Conservation (phyloP, 2,797 vertebrate species). For the Denticeps clupeoides region DNA sequence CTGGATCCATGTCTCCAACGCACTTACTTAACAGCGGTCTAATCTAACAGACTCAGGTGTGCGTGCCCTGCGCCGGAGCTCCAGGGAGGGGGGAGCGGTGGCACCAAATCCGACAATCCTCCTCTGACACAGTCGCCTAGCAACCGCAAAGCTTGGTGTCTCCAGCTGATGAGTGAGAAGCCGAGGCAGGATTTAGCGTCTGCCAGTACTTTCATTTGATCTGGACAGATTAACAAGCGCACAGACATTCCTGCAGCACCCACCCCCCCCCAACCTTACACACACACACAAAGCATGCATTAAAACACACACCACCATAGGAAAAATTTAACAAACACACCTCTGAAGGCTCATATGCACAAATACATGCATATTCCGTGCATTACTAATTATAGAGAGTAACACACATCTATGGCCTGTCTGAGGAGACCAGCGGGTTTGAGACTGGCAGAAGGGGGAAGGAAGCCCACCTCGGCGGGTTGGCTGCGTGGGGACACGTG, state of each 20-base stretch:
- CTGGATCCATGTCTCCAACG: neutral
- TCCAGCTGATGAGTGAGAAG: constrained; percentile 50
- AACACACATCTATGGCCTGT: too few relatives aligned
- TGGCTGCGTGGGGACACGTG: too few relatives aligned
- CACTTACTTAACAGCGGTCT: constrained; percentile 21
- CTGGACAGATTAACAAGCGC: constrained; percentile 66
- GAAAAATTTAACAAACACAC: neutral
- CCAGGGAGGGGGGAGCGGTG: constrained; percentile 39
- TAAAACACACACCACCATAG: too few relatives aligned
- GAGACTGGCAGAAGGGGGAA: too few relatives aligned
- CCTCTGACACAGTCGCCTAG: constrained; percentile 62
- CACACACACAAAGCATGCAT: neutral
- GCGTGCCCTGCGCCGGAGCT: constrained; percentile 40
- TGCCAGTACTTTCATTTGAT: constrained; percentile 62
- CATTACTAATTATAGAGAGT: too few relatives aligned
- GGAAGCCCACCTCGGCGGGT: too few relatives aligned
- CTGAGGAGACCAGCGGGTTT: too few relatives aligned
- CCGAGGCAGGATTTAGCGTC: constrained; percentile 50
- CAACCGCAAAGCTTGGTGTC: constrained; percentile 66
- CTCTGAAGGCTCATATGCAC: neutral
- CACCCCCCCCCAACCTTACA: constrained; percentile 27
- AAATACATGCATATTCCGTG: neutral
- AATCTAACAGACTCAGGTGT: constrained; percentile 26
- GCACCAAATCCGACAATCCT: constrained; percentile 60
- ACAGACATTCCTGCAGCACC: constrained; percentile 34